phyloP scores from a whole-genome alignment of 2,113 vertebrate genomes.

The Herpailurus yagouaroundi region DNA sequence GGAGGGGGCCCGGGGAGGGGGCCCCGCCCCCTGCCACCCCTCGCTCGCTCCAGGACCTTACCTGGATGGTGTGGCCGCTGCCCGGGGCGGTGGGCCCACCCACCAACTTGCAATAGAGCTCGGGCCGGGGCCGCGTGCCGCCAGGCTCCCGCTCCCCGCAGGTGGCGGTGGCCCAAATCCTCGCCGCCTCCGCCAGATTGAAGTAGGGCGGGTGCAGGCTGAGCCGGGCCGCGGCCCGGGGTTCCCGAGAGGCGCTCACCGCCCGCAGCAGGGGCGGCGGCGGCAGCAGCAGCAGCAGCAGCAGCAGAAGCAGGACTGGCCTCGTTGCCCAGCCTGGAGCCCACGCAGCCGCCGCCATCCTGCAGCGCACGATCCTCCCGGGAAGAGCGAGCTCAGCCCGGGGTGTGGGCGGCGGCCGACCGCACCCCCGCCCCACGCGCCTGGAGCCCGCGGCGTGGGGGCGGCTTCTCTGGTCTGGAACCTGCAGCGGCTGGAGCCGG shows the following conservation, averaged over 20 bases:
- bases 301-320: neutral
- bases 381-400: neutral
- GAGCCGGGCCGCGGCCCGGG: constrained; percentile 72
- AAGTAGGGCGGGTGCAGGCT: constrained; percentile 93
- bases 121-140: constrained; percentile 78
- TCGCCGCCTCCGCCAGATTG: constrained; percentile 90
- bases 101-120: constrained; percentile 95
- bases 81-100: constrained; percentile 89
- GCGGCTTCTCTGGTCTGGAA: neutral
- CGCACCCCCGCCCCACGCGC: constrained; percentile 34
- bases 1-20: no score
- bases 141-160: constrained; percentile 90
- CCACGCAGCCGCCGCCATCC: constrained; percentile 23
- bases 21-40: no score
- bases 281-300: neutral
- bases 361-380: neutral
- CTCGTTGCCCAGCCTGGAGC: neutral
- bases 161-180: constrained; percentile 91
- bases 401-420: neutral
- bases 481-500: neutral
- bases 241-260: neutral
- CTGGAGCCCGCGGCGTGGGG: neutral
- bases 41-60: constrained; percentile 59
- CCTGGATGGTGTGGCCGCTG: constrained; percentile 91
- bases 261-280: neutral